Evolutionary conservation across 2,797 vertebrate genomes (phyloP).

Genomic region (Melanotaenia parkinsoni): DNA sequence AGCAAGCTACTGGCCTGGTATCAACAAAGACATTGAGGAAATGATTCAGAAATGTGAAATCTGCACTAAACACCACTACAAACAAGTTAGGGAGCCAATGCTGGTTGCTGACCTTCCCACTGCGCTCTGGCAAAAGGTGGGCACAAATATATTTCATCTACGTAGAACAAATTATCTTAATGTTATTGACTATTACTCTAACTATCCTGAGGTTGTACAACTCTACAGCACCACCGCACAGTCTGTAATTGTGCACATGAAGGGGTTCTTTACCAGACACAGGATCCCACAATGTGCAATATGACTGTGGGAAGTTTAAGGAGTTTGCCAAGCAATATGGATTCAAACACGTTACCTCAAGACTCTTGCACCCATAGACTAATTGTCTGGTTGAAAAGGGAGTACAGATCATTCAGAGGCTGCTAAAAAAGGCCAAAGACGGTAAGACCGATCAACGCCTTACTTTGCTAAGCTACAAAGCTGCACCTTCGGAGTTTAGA

Average conservation of each 20-base stretch:
- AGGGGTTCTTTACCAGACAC: conserved; percentile 10
- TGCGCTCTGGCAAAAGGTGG: conserved; percentile 18
- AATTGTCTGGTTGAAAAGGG: too few species aligned
- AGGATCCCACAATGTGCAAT: conserved; percentile 1
- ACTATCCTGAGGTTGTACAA: conserved; percentile 17
- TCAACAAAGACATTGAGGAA: neutral
- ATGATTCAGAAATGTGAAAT: conserved; percentile 17
- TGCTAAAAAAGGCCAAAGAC: too few species aligned
- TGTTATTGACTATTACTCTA: conserved; percentile 21
- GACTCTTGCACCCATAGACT: too few species aligned
- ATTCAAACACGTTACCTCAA: too few species aligned
- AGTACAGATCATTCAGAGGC: too few species aligned
- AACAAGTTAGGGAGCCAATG: conserved; percentile 20
- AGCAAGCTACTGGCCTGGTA: neutral
- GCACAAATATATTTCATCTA: conserved; percentile 23
- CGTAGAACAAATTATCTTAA: neutral
- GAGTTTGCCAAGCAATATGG: too few species aligned
- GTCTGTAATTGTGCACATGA: conserved; percentile 22
- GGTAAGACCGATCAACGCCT: too few species aligned
- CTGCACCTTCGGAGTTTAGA: too few species aligned
- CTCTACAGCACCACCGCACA: conserved; percentile 8
- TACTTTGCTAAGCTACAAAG: too few species aligned
- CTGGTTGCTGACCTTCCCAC: neutral
- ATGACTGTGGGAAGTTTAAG: too few species aligned
- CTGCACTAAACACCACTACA: conserved; percentile 11